Base-by-base conservation (phyloP, 1,140 invertebrate species). In the Zaprionus lachaisei region DNA sequence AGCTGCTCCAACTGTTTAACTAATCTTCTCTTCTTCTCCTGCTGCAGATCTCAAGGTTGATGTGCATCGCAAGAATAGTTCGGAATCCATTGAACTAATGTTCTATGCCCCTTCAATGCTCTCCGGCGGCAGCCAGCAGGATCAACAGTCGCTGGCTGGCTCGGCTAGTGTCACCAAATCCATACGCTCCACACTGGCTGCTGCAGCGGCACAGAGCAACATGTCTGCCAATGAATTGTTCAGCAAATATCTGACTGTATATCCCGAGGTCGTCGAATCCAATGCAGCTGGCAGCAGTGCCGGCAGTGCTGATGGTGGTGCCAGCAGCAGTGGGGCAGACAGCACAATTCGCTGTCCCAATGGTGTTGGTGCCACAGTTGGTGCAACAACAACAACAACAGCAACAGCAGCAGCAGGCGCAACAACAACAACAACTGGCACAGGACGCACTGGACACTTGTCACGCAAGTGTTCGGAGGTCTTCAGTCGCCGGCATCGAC, bases 61-160 rank as follows among this genome's bases (percentile, higher is more conserved):
- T 93, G 97, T 98, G 34, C 97, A 98, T 94, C 95, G 97, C 41
- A 97, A 97, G 92, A 97, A 98, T 91, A 98, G 97, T 92, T 97
- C 97, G 0, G 97, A 97, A 91, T 97, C 97, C 79, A 96, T 96
- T 73, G 92, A 93, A 44, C 80, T 92, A 1, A 83, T 91, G 80
- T 92, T 92, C 47, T 92, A 92, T 74, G 81, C 90, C 6, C 87
- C 91, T 5, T 92, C 91, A 7, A 82, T 92, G 71, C 70, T 92
- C 2, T 92, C 87, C 6, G 72, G 77, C 6, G 78, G 83, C 51
- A 92, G 87, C 20, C 84, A 92, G 49, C 91, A 92, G 63, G 85
- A 91, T 67, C 91, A 92, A 61, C 91, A 92, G 26, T 92, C 91
- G 1, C 49, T 92, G 12, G 84, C 87, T 7, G 91, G 91, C 15